phyloP scores from a whole-genome alignment of 2,888 invertebrate genomes.

The Ditylenchus weischeri region DNA sequence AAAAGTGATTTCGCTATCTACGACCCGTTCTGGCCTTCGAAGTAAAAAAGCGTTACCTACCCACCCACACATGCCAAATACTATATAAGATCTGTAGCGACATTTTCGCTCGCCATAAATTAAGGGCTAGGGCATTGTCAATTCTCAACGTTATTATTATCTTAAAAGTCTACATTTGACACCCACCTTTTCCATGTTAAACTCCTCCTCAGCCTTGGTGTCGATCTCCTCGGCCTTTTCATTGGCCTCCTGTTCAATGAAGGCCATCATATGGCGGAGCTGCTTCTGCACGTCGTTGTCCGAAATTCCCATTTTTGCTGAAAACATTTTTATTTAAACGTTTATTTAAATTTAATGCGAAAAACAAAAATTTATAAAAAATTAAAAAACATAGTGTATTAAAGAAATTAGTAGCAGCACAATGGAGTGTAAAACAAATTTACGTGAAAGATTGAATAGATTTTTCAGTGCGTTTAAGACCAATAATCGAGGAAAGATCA shows the following conservation, averaged over 20 bases:
- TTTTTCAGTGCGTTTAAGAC: conserved; percentile 7
- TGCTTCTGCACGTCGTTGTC: conserved; percentile 63
- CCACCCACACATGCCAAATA: too few species aligned
- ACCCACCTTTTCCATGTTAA: conserved; percentile 86
- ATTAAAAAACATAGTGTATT: background rate
- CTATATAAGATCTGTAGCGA: too few species aligned
- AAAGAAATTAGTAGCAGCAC: too few species aligned
- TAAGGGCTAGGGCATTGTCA: too few species aligned
- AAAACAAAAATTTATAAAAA: conserved; percentile 1
- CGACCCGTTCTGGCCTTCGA: too few species aligned
- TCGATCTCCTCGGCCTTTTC: conserved; percentile 99
- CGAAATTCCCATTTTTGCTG: conserved; percentile 56
- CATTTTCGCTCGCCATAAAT: too few species aligned
- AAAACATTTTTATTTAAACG: background rate
- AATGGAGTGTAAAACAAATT: background rate
- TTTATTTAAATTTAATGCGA: background rate
- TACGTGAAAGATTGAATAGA: background rate
- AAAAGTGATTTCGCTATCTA: too few species aligned
- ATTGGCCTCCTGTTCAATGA: conserved; percentile 99
- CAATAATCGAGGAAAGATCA: conserved; percentile 20
- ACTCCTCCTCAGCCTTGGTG: conserved; percentile 99
- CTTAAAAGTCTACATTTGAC: background rate
- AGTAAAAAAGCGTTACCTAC: too few species aligned
- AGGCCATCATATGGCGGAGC: conserved; percentile 99
- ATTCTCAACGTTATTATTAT: too few species aligned